Conservation (phyloP, 2,113 vertebrate genomes). For the Drymodes brunneopygia region DNA sequence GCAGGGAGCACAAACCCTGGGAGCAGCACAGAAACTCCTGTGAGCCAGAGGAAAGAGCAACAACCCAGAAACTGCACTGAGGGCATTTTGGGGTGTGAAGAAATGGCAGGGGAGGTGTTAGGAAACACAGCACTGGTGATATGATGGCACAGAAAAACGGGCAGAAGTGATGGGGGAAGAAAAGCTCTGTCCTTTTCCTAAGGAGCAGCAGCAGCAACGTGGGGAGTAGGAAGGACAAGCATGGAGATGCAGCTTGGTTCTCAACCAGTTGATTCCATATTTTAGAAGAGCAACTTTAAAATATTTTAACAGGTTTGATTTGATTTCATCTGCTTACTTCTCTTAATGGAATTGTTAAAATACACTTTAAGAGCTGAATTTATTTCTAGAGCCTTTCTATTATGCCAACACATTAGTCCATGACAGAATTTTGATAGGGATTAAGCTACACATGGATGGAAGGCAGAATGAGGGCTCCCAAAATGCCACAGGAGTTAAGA, state of each 20-base stretch:
- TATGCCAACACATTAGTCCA: not conserved
- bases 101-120: not conserved
- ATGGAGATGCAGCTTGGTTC: not conserved
- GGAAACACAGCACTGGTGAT: not conserved
- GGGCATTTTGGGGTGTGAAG: not conserved
- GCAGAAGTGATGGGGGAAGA: not conserved
- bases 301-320: not conserved
- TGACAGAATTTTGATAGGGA: not conserved
- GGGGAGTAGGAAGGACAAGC: not conserved
- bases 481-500: not conserved
- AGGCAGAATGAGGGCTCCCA: not conserved
- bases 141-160: not conserved
- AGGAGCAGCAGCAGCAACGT: fast-evolving
- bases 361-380: not conserved
- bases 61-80: not conserved
- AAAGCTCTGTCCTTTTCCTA: not conserved
- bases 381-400: not conserved
- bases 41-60: not conserved
- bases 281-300: not conserved
- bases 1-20: not conserved
- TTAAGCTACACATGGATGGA: not conserved
- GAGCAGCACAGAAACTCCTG: not conserved
- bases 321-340: not conserved
- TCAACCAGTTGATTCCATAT: not conserved
- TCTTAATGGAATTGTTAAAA: not conserved